Evolutionary conservation across 1,140 invertebrate genomes (phyloP).

Genomic region (Liolophura sinensis): DNA sequence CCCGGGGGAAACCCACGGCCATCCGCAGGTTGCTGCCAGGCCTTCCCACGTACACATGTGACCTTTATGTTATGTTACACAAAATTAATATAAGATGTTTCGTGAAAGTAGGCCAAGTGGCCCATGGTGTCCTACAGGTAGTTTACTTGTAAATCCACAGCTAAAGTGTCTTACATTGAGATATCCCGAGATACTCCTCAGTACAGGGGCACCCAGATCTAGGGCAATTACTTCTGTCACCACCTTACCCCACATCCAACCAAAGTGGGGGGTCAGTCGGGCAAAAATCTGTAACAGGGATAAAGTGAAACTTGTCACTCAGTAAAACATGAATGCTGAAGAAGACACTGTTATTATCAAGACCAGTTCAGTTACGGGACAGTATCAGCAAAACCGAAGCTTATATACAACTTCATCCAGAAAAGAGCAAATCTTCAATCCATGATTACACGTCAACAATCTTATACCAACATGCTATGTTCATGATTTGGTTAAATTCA

Average conservation of each 20-base stretch:
- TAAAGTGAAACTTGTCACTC: conserved; percentile 12
- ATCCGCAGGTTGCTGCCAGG: no score
- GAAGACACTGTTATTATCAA: no score
- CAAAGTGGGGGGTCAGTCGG: conserved; percentile 63
- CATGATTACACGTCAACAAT: no score
- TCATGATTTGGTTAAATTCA: no score
- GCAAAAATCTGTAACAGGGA: conserved; percentile 61
- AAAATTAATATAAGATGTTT: neutral
- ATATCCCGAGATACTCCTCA: conserved; percentile 64
- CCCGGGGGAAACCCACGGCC: no score
- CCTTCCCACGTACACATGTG: neutral
- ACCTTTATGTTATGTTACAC: neutral
- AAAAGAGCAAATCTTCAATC: no score
- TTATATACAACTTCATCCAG: no score
- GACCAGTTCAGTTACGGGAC: no score
- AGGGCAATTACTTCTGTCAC: conserved; percentile 66
- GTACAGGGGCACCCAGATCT: conserved; percentile 62
- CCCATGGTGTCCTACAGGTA: neutral
- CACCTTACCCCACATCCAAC: conserved; percentile 64
- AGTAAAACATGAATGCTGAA: neutral
- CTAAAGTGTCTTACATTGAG: conserved; percentile 57
- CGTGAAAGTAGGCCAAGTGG: neutral
- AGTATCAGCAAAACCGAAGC: no score
- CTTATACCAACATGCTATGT: neutral
- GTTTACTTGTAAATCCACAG: neutral